Conservation (phyloP, 2,113 vertebrate species). For the Megaceryle torquata region DNA sequence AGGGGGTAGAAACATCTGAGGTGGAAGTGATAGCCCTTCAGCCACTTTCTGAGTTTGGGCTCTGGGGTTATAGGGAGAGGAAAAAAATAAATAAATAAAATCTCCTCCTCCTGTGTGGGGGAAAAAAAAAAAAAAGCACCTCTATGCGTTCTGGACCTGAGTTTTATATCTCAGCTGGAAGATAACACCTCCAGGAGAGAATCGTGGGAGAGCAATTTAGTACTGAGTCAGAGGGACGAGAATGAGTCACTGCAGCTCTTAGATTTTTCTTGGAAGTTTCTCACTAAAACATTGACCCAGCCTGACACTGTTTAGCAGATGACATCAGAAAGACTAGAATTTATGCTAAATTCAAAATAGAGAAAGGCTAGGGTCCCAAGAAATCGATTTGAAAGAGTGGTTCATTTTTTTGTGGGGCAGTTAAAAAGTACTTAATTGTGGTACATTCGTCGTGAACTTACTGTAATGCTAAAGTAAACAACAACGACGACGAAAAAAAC, state of each 20-base stretch:
- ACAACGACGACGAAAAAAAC: not conserved
- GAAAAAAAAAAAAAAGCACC: not conserved
- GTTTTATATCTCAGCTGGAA: constrained; percentile 19
- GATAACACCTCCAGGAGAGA: constrained; percentile 52
- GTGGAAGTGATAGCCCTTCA: not conserved
- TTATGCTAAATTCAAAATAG: not conserved
- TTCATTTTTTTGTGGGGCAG: not conserved
- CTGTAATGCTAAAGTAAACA: not conserved
- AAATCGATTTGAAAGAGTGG: not conserved
- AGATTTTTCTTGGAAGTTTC: constrained; percentile 66
- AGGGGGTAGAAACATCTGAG: not conserved
- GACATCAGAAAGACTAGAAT: constrained; percentile 18
- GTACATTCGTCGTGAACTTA: not conserved
- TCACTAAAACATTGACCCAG: constrained; percentile 41
- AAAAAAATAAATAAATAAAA: not conserved
- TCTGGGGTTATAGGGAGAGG: not conserved
- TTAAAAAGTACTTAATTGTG: not conserved
- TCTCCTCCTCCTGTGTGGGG: not conserved
- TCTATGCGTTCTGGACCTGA: not conserved
- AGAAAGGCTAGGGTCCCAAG: not conserved
- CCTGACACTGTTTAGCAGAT: constrained; percentile 41
- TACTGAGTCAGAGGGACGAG: constrained; percentile 61
- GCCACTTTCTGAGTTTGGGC: not conserved
- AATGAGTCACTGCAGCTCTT: constrained; percentile 49
- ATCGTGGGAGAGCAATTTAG: constrained; percentile 56